Evolutionary conservation across 2,888 invertebrate genomes (phyloP), one percentile per base, ranked within the genome.

Genomic region (Aporophyla lueneburgensis): DNA sequence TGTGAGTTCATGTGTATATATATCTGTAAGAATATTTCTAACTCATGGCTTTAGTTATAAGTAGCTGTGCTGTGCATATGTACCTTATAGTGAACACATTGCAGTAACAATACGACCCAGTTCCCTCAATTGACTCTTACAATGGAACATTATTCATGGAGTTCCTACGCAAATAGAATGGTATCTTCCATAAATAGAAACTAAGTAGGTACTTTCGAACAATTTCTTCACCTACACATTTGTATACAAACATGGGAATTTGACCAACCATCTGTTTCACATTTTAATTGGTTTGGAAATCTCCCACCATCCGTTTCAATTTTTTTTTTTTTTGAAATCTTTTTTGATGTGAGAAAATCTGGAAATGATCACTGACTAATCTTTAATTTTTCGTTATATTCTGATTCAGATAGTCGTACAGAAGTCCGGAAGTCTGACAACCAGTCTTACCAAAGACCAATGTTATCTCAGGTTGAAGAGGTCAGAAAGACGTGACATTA

Each of bases 81-180:
- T 14, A 49, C 49, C 21, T n/a, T 16, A 59, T 5, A 21, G 9
- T 24, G 19, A 27, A 14, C 46, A 46, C 19, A 2, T 7, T 49
- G 12, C 40, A 27, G 19, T 24, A 27, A 40, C 56, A 58, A 53
- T 49, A 54, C 51, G 79, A 78, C 84, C 84, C n/a, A 83, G 19
- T 78, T 80, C 49, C 14, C 72, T 71, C 71, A 72, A 83, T 80
- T 78, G 58, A 58, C 61, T 33, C 27, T 21, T 14, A 46, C 54
- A 49, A n/a, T 19, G n/a, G 61, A 6, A 53, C 65, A 51, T 19
- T 14, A 12, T n/a, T 54, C 14, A 40, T 59, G 12, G 24, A n/a
- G n/a, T 61, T n/a, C 16, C 14, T 51, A 54, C 10, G 54, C 54
- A 74, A 66, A 61, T 67, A 33, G 7, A 27, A 27, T 53, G 16